A percentile compares a stretch with the other conserved stretches of the same genome.
Conservation (phyloP, 2,888 invertebrate species). For the Eudasyphora cyanicolor region DNA sequence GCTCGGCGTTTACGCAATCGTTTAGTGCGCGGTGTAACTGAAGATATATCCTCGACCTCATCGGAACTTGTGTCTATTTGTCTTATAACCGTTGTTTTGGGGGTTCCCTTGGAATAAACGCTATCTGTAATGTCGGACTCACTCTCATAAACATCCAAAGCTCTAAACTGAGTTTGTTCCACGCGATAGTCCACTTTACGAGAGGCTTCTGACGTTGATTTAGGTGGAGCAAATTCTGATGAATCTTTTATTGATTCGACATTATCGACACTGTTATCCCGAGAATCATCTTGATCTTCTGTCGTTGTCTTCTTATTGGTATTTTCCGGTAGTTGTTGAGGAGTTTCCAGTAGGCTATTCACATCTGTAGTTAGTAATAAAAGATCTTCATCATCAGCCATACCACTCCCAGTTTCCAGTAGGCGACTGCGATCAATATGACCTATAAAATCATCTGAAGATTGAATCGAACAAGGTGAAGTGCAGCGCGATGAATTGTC, state of each 20-base stretch:
- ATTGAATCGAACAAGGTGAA: slow-evolving; percentile 77
- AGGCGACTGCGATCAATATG: slow-evolving; percentile 75
- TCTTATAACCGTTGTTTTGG: slow-evolving; percentile 72
- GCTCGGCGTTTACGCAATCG: slow-evolving; percentile 76
- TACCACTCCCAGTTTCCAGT: slow-evolving; percentile 68
- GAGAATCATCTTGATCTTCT: background rate
- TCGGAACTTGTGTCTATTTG: slow-evolving; percentile 71
- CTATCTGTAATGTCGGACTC: slow-evolving; percentile 81
- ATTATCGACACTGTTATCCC: background rate
- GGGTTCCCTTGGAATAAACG: slow-evolving; percentile 74
- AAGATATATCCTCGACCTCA: slow-evolving; percentile 66
- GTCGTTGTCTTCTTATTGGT: background rate
- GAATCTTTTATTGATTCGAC: slow-evolving; percentile 15
- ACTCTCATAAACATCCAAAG: slow-evolving; percentile 83
- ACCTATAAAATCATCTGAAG: slow-evolving; percentile 79
- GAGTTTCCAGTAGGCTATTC: slow-evolving; percentile 67
- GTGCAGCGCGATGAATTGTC: slow-evolving; percentile 69
- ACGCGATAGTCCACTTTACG: slow-evolving; percentile 73
- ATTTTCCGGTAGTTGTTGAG: slow-evolving; percentile 19
- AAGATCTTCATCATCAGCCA: slow-evolving; percentile 76
- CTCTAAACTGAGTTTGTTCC: slow-evolving; percentile 79
- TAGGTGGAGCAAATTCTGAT: slow-evolving; percentile 11
- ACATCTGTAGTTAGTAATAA: slow-evolving; percentile 72
- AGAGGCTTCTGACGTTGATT: background rate
- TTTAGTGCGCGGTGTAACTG: slow-evolving; percentile 72